Percentiles rank a stretch among this genome's conserved stretches.
Evolutionary conservation across 2,113 vertebrate species (phyloP).

Genomic region (Neomonachus schauinslandi): DNA sequence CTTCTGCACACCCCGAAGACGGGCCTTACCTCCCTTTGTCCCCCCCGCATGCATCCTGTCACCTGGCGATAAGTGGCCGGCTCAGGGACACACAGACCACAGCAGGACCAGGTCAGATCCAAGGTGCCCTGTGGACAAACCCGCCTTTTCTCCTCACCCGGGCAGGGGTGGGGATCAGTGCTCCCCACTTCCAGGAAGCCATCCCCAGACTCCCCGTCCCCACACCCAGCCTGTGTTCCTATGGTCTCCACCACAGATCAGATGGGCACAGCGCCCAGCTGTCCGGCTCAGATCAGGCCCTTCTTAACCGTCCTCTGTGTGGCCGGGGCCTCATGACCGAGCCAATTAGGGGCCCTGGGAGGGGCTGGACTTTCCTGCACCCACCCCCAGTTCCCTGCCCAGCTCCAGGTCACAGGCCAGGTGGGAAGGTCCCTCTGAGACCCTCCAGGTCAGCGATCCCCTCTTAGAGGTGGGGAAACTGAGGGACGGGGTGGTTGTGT

Average conservation of each 20-base stretch:
- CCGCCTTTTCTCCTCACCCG: background rate
- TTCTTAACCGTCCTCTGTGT: background rate
- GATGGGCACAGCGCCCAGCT: background rate
- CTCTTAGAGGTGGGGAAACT: background rate
- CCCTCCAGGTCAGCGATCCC: background rate
- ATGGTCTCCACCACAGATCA: background rate
- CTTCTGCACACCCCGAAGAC: accelerated
- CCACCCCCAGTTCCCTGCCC: background rate
- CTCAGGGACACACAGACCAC: background rate
- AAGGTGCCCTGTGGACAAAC: background rate
- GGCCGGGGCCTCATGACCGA: background rate
- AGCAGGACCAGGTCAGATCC: background rate
- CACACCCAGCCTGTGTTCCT: background rate
- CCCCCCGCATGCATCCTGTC: background rate
- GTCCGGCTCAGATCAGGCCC: background rate
- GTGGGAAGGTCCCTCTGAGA: background rate
- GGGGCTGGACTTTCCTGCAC: background rate
- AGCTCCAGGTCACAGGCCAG: background rate
- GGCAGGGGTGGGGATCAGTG: background rate
- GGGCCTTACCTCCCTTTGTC: background rate
- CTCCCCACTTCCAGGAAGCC: background rate
- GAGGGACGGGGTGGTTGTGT: background rate
- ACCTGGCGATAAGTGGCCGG: background rate
- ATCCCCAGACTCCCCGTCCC: background rate
- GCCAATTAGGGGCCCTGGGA: background rate